Evolutionary conservation across 1,140 invertebrate genomes (phyloP).

Genomic region (Penaeus japonicus): DNA sequence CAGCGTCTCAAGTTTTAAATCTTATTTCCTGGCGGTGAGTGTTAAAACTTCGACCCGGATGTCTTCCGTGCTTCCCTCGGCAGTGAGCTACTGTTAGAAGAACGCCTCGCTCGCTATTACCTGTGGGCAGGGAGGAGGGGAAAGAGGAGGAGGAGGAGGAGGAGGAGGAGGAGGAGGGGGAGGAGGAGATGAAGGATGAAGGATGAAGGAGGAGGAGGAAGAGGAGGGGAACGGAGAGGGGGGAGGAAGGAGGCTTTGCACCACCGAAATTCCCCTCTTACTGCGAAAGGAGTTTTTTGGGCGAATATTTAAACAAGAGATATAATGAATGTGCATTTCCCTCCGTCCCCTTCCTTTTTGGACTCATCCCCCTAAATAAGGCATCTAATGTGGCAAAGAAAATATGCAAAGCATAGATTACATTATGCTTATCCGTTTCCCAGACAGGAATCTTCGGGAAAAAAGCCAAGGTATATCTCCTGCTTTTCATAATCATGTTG

Average conservation of each 20-base stretch:
- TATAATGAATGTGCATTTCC: too few species aligned
- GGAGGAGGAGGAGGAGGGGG: neutral
- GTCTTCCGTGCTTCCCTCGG: too few species aligned
- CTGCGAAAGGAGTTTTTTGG: too few species aligned
- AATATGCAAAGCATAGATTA: slow-evolving; percentile 23
- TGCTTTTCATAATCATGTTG: slow-evolving; percentile 58
- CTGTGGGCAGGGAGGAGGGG: too few species aligned
- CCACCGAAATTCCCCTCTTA: too few species aligned
- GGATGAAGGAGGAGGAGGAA: neutral
- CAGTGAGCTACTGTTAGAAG: too few species aligned
- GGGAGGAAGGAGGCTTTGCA: neutral
- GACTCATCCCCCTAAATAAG: neutral
- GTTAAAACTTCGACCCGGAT: too few species aligned
- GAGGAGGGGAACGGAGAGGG: neutral
- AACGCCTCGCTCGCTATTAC: too few species aligned
- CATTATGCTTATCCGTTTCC: slow-evolving; percentile 22
- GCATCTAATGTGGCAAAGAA: slow-evolving; percentile 23
- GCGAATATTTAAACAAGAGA: too few species aligned
- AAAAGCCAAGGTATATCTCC: slow-evolving; percentile 19
- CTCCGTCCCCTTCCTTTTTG: too few species aligned
- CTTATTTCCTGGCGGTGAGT: too few species aligned
- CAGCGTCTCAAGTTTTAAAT: too few species aligned
- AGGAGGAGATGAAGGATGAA: neutral
- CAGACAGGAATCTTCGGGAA: neutral
- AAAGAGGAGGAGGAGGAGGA: neutral